Base-by-base conservation (phyloP, 2,113 vertebrate genomes). In the Passerina amoena region DNA sequence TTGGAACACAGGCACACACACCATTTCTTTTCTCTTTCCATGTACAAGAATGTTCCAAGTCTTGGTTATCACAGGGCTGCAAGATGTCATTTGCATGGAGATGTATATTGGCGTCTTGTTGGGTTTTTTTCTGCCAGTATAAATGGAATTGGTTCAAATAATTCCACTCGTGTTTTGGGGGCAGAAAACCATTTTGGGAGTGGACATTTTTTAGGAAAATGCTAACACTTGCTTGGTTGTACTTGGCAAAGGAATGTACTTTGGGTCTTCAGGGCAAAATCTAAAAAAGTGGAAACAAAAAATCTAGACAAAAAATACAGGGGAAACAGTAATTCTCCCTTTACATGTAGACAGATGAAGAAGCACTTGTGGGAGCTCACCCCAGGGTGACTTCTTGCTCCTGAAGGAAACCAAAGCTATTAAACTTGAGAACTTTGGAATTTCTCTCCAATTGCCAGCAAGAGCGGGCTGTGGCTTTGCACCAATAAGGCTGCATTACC, bases 51-150 rank as follows among this genome's bases (percentile, higher is more conserved):
- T 66, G 72, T 84, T 94, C 90, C 90, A 96, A 92, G 70, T 60
- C 81, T 54, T 86, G 79, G 73, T 96, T 94, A 96, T 96, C 96
- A 95, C 65, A 93, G 63, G 78, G 38, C 72, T 97, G 88, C 93
- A 96, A 91, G 85, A 64, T 94, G 90, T 90, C 59, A 60, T 93
- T 95, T 94, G 77, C 45, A 92, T 82, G 82, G 76, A 88, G 88
- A 85, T 2, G 5, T 72, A 40, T 59, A 68, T 3, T 86, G 91
- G 59, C 88, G 82, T 76, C 72, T 80, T 71, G 20, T 77, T 81
- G 27, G 4, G 0, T 12, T 53, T 51, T 51, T 82, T 73, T 38
- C 42, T 71, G 71, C 64, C 60, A 37, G 31, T 51, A 51, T 37
- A 63, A 88, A 61, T 83, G 72, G 76, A 92, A 78, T 8, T 42